Evolutionary conservation across 2,888 invertebrate genomes (phyloP).

Genomic region (Rhopalosiphum nymphaeae): DNA sequence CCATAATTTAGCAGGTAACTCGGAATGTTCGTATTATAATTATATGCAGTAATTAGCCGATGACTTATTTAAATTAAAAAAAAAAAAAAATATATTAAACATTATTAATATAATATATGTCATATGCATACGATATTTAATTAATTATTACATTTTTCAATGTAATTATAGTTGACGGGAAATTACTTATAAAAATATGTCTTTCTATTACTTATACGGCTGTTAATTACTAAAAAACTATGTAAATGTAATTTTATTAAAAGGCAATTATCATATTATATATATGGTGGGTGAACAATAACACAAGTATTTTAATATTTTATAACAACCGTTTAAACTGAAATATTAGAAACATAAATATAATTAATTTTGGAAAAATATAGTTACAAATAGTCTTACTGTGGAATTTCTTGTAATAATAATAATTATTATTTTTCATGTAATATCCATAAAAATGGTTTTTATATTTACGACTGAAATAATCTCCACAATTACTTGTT

Average conservation of each 20-base stretch:
- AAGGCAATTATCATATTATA: not conserved
- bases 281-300: not conserved
- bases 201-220: not conserved
- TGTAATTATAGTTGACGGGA: not conserved
- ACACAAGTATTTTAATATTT: not conserved
- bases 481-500: not conserved
- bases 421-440: not conserved
- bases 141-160: not conserved
- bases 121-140: not conserved
- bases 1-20: not conserved
- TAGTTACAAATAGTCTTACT: not conserved
- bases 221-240: not conserved
- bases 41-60: not conserved
- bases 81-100: not conserved
- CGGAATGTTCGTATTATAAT: not conserved
- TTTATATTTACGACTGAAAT: not conserved
- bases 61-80: not conserved
- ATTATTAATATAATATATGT: not conserved
- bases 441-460: not conserved
- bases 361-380: not conserved
- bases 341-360: not conserved
- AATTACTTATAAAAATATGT: not conserved
- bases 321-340: not conserved
- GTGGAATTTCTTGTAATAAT: not conserved
- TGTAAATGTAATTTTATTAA: not conserved